phyloP scores from a whole-genome alignment of 2,113 vertebrate species.

The Sardina pilchardus region DNA sequence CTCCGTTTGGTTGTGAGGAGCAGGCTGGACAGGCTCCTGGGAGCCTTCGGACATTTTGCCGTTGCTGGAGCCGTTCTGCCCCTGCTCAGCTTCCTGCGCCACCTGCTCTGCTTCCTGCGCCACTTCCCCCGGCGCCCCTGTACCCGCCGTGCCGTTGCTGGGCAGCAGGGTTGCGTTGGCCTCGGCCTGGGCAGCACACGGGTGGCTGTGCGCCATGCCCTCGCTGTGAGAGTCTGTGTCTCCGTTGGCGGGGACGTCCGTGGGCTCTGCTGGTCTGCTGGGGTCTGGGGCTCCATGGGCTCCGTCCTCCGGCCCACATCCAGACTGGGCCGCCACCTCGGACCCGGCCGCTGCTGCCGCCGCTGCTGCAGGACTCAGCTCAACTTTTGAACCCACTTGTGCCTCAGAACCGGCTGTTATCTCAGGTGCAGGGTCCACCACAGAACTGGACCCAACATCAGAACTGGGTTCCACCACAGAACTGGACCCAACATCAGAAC shows the following conservation, averaged over 20 bases:
- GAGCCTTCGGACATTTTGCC: constrained; percentile 77
- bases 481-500: constrained; percentile 13
- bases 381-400: neutral
- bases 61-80: constrained; percentile 71
- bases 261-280: constrained; percentile 26
- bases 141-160: constrained; percentile 31
- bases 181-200: neutral
- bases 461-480: constrained; percentile 24
- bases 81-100: constrained; percentile 76
- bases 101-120: constrained; percentile 60
- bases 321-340: neutral
- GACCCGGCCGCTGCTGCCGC: constrained; percentile 40
- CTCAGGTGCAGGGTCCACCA: constrained; percentile 37
- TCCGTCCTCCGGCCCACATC: constrained; percentile 29
- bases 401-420: constrained; percentile 36
- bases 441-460: constrained; percentile 20
- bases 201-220: constrained; percentile 21
- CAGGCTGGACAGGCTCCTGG: constrained; percentile 69
- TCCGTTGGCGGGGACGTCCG: constrained; percentile 38
- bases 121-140: constrained; percentile 23
- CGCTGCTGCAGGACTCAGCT: constrained; percentile 15
- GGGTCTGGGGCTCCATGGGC: constrained; percentile 34
- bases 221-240: constrained; percentile 26
- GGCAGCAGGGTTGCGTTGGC: neutral
- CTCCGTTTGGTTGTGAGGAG: constrained; percentile 51